phyloP scores from a whole-genome alignment of 2,113 vertebrate genomes.

The Columba livia region DNA sequence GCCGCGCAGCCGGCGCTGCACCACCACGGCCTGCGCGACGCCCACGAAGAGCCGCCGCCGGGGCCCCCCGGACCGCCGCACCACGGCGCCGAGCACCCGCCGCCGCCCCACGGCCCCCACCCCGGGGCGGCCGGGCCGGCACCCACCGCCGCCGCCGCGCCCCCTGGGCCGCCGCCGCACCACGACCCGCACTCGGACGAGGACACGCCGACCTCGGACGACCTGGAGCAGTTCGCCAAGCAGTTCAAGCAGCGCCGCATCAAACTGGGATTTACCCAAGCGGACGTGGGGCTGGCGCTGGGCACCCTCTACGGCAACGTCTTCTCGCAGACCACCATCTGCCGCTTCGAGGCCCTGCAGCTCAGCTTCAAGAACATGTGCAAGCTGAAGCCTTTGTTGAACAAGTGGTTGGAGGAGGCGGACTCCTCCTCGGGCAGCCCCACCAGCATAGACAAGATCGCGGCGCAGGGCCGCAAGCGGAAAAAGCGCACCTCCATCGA shows the following conservation, averaged over 20 bases:
- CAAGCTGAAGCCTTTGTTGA: conserved; percentile 93
- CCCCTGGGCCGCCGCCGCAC: conserved; percentile 87
- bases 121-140: conserved; percentile 31
- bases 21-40: too few relatives aligned
- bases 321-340: conserved; percentile 95
- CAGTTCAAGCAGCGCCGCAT: conserved; percentile 95
- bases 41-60: too few relatives aligned
- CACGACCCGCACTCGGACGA: conserved; percentile 92
- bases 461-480: conserved; percentile 93
- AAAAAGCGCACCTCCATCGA: conserved; percentile 98
- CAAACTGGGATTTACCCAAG: conserved; percentile 95
- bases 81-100: too few relatives aligned
- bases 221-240: conserved; percentile 95
- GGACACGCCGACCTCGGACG: conserved; percentile 95
- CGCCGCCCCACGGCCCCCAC: too few relatives aligned
- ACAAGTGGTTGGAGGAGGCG: conserved; percentile 97
- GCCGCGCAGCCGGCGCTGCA: too few relatives aligned
- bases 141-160: conserved; percentile 89
- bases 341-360: conserved; percentile 97
- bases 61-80: too few relatives aligned
- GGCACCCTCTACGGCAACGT: conserved; percentile 94
- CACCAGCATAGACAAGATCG: conserved; percentile 97
- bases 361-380: conserved; percentile 88
- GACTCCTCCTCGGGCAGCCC: conserved; percentile 93
- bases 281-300: conserved; percentile 91